Conservation (phyloP, 37 sponge, comb jelly and placozoan species). For the Spongia lamella region DNA sequence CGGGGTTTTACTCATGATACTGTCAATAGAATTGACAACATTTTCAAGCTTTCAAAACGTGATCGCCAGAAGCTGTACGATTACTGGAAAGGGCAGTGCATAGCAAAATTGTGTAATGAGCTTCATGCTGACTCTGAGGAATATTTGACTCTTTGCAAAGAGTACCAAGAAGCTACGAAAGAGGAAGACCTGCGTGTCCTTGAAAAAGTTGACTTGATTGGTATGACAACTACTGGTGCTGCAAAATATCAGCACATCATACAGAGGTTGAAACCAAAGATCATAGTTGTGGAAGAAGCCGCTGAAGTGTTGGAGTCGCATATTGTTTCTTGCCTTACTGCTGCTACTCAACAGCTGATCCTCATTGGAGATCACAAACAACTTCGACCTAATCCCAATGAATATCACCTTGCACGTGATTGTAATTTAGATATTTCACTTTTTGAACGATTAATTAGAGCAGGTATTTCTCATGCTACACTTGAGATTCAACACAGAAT, state of each 20-base stretch:
- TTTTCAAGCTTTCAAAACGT: constrained; percentile 6
- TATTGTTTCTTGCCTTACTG: constrained; percentile 76
- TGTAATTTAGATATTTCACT: constrained; percentile 84
- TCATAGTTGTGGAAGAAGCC: constrained; percentile 92
- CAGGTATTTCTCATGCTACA: constrained; percentile 70
- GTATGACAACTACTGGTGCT: constrained; percentile 95
- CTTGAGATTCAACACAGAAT: constrained; percentile 85
- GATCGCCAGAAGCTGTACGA: constrained; percentile 63
- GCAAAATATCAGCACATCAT: constrained; percentile 82
- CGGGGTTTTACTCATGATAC: no score
- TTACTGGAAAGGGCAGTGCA: constrained; percentile 57
- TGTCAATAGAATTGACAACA: constrained; percentile 25
- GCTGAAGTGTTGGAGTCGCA: constrained; percentile 94
- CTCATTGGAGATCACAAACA: constrained; percentile 98
- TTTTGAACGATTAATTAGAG: constrained; percentile 78
- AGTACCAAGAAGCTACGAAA: constrained; percentile 24
- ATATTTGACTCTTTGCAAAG: constrained; percentile 14
- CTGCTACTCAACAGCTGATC: constrained; percentile 83
- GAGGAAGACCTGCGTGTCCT: constrained; percentile 29
- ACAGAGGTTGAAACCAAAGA: constrained; percentile 71
- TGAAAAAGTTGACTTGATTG: constrained; percentile 75
- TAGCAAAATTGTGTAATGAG: not conserved
- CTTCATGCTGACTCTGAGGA: constrained; percentile 5
- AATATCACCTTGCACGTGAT: constrained; percentile 69
- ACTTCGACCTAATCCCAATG: constrained; percentile 83